These are phyloP conservation scores for Sebastes paucispinis DNA, from an alignment of 2,797 vertebrate genomes.

Conservation along the genomic window DNA sequence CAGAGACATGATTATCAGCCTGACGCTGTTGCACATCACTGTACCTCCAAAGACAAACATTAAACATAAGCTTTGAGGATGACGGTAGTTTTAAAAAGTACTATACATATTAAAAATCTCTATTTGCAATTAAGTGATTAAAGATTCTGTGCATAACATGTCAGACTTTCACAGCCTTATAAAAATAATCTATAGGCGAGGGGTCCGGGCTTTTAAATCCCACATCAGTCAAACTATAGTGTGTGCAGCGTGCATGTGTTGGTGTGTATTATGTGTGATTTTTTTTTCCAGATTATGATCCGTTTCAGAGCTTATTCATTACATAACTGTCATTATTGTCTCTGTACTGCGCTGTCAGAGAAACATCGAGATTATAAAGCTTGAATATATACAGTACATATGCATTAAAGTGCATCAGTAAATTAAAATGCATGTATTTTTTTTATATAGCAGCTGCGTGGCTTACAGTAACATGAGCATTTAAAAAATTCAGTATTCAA, in stretches of 20 bases:
- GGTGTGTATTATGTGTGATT: not conserved
- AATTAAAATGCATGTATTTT: not conserved
- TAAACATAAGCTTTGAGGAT: not conserved
- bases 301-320: conserved; percentile 37
- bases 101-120: not conserved
- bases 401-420: conserved; percentile 2
- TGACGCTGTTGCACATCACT: not conserved
- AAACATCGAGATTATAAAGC: conserved; percentile 24
- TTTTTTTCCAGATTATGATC: conserved; percentile 19
- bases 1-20: not conserved
- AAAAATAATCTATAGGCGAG: not conserved
- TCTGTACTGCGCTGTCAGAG: not conserved
- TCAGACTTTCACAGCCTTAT: not conserved
- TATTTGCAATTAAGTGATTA: not conserved
- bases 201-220: not conserved
- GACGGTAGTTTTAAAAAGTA: not conserved
- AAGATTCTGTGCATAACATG: not conserved
- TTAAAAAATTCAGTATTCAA: not conserved
- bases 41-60: not conserved
- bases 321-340: conserved; percentile 28
- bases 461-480: not conserved
- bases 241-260: not conserved
- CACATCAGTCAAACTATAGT: not conserved
- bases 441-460: not conserved
- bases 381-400: not conserved